These are phyloP conservation scores for Cinclus mexicanus DNA, from an alignment of 2,113 vertebrate genomes.

Conservation along the genomic window DNA sequence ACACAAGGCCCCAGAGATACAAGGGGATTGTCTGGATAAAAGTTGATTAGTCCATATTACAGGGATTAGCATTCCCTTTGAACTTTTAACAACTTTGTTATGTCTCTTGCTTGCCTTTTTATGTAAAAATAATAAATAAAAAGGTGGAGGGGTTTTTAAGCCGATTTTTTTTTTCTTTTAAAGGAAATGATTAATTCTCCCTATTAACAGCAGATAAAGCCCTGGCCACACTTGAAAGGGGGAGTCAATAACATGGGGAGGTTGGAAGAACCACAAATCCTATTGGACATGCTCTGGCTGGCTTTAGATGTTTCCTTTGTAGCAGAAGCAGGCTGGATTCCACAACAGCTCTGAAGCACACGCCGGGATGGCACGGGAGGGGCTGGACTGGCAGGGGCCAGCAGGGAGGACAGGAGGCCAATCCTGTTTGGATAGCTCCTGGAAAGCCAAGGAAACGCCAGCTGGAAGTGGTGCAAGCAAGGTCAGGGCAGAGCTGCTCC, in stretches of 20 bases:
- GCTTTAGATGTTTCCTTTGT: slow-evolving; percentile 26
- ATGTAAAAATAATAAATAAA: slow-evolving; percentile 39
- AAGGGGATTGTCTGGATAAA: slow-evolving; percentile 53
- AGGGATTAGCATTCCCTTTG: slow-evolving; percentile 54
- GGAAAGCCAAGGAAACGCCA: not conserved
- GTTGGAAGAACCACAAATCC: slow-evolving; percentile 35
- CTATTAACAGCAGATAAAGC: slow-evolving; percentile 38
- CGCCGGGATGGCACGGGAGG: not conserved
- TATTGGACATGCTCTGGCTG: not conserved
- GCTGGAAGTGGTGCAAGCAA: not conserved
- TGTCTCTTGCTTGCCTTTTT: slow-evolving; percentile 23
- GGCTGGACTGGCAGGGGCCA: not conserved
- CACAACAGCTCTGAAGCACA: not conserved
- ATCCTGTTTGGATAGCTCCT: not conserved
- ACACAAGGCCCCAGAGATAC: not conserved
- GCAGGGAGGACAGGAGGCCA: not conserved
- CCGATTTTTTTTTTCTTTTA: not conserved
- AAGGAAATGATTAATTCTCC: slow-evolving; percentile 54
- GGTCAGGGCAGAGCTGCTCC: not conserved
- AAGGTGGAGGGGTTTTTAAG: not conserved
- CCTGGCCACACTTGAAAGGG: slow-evolving; percentile 27
- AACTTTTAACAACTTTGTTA: slow-evolving; percentile 55
- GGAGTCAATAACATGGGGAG: slow-evolving; percentile 21
- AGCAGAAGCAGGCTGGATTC: not conserved
- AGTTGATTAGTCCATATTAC: slow-evolving; percentile 59